Evolutionary conservation across 2,888 invertebrate genomes (phyloP).

Genomic region (Podotricha telesiphe): DNA sequence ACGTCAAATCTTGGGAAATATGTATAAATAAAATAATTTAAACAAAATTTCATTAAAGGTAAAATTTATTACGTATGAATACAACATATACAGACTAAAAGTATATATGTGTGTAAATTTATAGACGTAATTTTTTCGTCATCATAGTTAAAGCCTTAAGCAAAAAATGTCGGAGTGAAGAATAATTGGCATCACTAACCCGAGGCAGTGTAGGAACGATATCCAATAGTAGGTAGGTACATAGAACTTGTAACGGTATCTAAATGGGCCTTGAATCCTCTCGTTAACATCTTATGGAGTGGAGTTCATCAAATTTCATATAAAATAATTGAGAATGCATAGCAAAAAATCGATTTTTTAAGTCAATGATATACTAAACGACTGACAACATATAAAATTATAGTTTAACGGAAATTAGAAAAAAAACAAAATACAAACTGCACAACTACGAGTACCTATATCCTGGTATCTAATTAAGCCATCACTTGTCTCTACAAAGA

Average conservation of each 20-base stretch:
- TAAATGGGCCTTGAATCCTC: constrained; percentile 45
- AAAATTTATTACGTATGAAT: too few relatives aligned
- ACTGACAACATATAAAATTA: neutral
- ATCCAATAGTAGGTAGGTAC: constrained; percentile 34
- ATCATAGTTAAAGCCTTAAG: neutral
- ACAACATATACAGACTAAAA: neutral
- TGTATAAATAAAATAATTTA: too few relatives aligned
- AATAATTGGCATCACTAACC: constrained; percentile 41
- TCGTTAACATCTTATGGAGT: constrained; percentile 19
- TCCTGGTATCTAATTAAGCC: neutral
- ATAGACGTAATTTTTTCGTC: neutral
- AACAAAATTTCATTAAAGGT: too few relatives aligned
- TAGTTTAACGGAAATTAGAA: neutral
- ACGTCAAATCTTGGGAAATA: too few relatives aligned
- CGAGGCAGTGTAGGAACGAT: constrained; percentile 38
- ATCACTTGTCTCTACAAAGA: neutral
- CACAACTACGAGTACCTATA: neutral
- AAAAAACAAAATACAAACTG: neutral
- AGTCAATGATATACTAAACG: too few relatives aligned
- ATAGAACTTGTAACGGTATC: constrained; percentile 41
- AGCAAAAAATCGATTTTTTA: neutral
- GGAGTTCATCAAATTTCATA: constrained; percentile 19
- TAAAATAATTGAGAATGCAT: neutral
- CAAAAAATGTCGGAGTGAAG: constrained; percentile 8
- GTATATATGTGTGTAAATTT: neutral